Conservation (phyloP, 2,113 vertebrate species). For the Malurus cyaneus region DNA sequence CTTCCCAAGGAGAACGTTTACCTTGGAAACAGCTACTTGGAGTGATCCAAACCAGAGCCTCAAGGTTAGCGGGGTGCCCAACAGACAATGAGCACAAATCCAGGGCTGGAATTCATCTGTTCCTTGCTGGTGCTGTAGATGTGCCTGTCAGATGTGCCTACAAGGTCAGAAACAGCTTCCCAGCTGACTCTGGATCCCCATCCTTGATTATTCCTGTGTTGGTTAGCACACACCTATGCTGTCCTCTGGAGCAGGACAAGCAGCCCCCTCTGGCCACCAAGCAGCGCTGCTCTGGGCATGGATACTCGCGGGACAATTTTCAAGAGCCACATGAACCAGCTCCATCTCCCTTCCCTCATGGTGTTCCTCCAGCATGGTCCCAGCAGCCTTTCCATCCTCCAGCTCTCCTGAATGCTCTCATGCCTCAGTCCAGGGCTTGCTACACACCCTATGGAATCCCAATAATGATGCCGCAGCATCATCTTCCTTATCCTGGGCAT, state of each 20-base stretch:
- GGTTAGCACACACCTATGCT: not conserved
- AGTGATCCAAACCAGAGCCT: not conserved
- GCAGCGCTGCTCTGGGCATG: not conserved
- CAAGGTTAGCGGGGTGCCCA: not conserved
- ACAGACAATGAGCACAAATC: not conserved
- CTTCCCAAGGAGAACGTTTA: not conserved
- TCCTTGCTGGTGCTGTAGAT: not conserved
- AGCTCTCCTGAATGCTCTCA: not conserved
- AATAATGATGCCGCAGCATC: not conserved
- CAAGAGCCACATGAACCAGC: not conserved
- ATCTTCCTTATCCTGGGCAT: not conserved
- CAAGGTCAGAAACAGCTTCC: not conserved
- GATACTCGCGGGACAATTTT: not conserved
- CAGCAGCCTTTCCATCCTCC: not conserved
- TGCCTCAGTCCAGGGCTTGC: not conserved
- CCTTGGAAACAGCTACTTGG: not conserved
- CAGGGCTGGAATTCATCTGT: not conserved
- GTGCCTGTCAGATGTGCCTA: not conserved
- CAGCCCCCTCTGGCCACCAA: not conserved
- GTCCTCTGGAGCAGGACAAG: not conserved
- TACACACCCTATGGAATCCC: not conserved
- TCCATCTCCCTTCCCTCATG: not conserved
- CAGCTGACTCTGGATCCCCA: not conserved
- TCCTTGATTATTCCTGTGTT: fast-evolving
- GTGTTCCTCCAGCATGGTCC: not conserved